phyloP scores from a whole-genome alignment of 2,888 invertebrate species.

The Blera fallax region DNA sequence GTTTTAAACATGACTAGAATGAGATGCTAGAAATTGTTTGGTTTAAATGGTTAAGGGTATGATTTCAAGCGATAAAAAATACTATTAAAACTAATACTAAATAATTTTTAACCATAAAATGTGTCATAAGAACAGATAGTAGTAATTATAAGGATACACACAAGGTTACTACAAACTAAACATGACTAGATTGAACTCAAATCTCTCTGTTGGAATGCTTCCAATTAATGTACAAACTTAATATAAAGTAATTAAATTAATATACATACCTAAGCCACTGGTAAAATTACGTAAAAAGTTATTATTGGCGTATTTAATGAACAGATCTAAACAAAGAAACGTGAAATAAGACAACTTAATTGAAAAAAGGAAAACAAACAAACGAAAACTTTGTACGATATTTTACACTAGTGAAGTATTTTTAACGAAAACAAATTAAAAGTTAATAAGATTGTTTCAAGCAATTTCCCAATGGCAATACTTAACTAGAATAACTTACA shows the following conservation, averaged over 20 bases:
- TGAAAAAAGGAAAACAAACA: not conserved
- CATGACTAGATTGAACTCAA: slow-evolving; percentile 71
- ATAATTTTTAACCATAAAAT: not conserved
- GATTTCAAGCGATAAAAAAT: not conserved
- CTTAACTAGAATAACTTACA: slow-evolving; percentile 2
- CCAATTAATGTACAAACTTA: slow-evolving; percentile 54
- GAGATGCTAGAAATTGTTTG: not conserved
- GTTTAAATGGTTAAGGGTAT: not conserved
- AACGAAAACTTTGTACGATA: not conserved
- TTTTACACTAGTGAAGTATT: not conserved
- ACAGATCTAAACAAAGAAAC: not conserved
- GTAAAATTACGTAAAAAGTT: not conserved
- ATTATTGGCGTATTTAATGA: not conserved
- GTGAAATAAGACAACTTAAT: not conserved
- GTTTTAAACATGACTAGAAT: slow-evolving; percentile 11
- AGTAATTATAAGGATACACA: not conserved
- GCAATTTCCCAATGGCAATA: slow-evolving; percentile 43
- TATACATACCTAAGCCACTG: slow-evolving; percentile 11
- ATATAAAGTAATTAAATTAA: slow-evolving; percentile 1
- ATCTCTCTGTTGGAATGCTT: slow-evolving; percentile 51
- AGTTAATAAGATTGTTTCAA: not conserved
- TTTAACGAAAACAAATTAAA: slow-evolving; percentile 9
- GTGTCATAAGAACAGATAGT: not conserved
- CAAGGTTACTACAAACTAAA: slow-evolving; percentile 35
- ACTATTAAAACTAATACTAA: not conserved